Base-by-base conservation (phyloP, 2,797 vertebrate genomes). In the Melanotaenia parkinsoni region DNA sequence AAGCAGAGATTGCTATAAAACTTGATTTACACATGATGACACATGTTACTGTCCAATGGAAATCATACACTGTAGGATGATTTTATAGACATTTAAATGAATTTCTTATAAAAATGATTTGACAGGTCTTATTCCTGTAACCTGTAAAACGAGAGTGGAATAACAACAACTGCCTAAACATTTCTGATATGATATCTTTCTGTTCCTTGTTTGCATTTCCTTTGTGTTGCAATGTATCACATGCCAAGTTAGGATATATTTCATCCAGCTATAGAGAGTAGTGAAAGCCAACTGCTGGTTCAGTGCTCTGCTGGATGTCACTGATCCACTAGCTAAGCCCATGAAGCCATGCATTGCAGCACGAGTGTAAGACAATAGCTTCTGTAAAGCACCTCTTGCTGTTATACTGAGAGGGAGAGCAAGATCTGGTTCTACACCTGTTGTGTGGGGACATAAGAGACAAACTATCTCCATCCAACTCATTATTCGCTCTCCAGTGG, bases 351-450 rank as follows among this genome's bases (percentile, higher is more conserved):
- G 88, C 83, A 82, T 83, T 53, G 56, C 63, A 32, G 88, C 86
- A 84, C 86, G 75, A 82, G 88, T 89, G 93, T 91, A 94, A 94
- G 92, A 93, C 91, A 94, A 94, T 93, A 93, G 92, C 92, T 91
- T 92, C 89, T 93, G 91, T 92, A 92, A 91, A 86, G 89, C 92
- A 86, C 85, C 86, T 92, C 90, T 92, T 59, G 80, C 92, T 92
- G 89, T 90, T 88, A 77, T 74, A 82, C 74, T 58, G 77, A 82
- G 88, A 83, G 76, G 56, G 74, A 79, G 84, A 68, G 78, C 63
- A 59, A 72, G 84, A 84, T 86, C 81, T 30, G 86, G 84, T 90
- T 89, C 87, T 82, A 88, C 94, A 95, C 93, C 94, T 95, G 93
- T 95, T 88, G 86, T 80, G 67, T 70, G 20, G 84, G 81, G 74